These are phyloP conservation scores for Rousettus leschenaultii DNA, from an alignment of 2,113 vertebrate species.

Conservation along the genomic window DNA sequence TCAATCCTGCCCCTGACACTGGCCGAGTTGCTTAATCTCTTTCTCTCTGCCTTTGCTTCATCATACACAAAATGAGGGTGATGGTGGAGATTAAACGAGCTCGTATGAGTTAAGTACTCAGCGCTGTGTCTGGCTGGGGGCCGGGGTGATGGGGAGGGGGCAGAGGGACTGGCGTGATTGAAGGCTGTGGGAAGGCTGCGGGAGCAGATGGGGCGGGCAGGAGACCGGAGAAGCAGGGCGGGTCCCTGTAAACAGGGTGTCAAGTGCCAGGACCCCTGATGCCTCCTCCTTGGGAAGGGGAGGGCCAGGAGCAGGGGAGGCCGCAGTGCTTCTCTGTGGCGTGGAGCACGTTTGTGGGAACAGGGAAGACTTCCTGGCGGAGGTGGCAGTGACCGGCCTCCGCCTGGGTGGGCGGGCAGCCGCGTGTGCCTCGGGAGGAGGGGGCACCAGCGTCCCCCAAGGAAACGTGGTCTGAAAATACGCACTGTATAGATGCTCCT, in stretches of 20 bases:
- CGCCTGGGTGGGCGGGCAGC: too few species aligned
- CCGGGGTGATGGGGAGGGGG: rapidly evolving
- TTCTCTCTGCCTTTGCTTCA: neutral
- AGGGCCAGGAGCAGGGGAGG: neutral
- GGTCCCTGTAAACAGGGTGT: neutral
- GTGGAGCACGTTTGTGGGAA: neutral
- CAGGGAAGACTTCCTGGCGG: neutral
- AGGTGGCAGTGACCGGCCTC: neutral
- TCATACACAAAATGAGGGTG: neutral
- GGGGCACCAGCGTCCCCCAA: rapidly evolving
- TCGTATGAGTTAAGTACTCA: too few species aligned
- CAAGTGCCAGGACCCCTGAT: rapidly evolving
- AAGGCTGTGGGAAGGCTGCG: neutral
- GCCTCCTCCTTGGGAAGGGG: neutral
- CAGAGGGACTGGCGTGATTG: neutral
- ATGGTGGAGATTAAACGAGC: neutral
- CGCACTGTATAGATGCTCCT: rapidly evolving
- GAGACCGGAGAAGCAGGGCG: neutral
- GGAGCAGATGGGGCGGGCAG: too few species aligned
- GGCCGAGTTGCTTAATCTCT: neutral
- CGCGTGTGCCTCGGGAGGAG: neutral
- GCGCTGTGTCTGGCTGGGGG: neutral
- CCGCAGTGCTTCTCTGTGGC: neutral
- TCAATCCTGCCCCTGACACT: neutral
- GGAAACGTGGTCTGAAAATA: neutral